Conservation (phyloP, 2,888 invertebrate species). For the Nemurella pictetii region DNA sequence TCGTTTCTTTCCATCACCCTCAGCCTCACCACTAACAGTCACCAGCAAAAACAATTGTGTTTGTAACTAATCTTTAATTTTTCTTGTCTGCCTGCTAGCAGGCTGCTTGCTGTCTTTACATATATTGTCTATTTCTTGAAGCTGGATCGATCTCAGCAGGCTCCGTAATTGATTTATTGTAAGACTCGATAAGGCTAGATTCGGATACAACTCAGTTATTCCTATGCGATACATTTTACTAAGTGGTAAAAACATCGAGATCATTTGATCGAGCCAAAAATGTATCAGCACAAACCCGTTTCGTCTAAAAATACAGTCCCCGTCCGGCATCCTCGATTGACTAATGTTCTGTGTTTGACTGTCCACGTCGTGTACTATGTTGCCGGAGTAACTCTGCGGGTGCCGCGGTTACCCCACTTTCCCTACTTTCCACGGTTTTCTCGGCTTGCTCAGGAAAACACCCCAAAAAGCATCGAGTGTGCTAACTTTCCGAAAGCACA, state of each 20-base stretch:
- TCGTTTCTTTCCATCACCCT: not conserved
- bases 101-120: not conserved
- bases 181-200: not conserved
- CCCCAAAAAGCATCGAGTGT: too few relatives aligned
- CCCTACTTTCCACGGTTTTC: too few relatives aligned
- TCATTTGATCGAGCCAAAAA: not conserved
- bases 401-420: too few relatives aligned
- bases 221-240: not conserved
- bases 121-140: not conserved
- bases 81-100: not conserved
- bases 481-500: too few relatives aligned
- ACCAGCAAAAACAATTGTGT: not conserved
- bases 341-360: too few relatives aligned
- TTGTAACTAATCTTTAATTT: too few relatives aligned
- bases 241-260: not conserved
- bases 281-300: not conserved
- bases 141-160: not conserved
- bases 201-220: not conserved
- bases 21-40: too few relatives aligned
- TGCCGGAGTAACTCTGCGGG: too few relatives aligned
- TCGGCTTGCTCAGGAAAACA: too few relatives aligned
- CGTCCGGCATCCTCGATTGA: not conserved
- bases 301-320: not conserved
- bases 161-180: not conserved
- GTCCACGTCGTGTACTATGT: too few relatives aligned